Evolutionary conservation across 2,113 vertebrate species (phyloP), one percentile per base, ranked within the genome.

Genomic region (Albula glossodonta): DNA sequence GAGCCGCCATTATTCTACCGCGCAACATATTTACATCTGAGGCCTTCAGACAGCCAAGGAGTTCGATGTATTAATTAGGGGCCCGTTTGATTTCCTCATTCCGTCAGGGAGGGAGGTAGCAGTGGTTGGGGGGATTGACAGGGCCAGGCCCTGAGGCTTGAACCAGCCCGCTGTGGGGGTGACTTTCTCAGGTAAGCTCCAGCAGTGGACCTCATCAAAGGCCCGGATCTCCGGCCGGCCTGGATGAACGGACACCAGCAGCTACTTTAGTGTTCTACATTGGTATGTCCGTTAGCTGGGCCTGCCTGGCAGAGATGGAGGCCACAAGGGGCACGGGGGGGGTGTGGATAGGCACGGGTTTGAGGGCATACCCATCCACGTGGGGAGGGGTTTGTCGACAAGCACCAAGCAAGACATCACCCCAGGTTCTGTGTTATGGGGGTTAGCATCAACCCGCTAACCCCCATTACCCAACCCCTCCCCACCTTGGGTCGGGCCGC

Each of bases 61-160:
- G 56, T 31, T 11, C 53, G 56, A 11, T 11, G 22, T 80, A 51
- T 85, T 19, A 80, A 85, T 78, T 78, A 51, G 41, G n/a, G 77
- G 77, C 53, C 56, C 49, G 78, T 85, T 85, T 60, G 53, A 25
- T 79, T 85, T 78, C 66, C 74, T 53, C 57, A 17, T 78, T 12
- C 15, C 60, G 41, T 31, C 48, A 41, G 31, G 31, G 31, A 1
- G 1, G 31, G 31, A 41, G 31, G 31, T 41, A 41, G 31, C 31
- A 1, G 31, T 41, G 31, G 31, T 41, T 41, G 31, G 31, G 31
- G 31, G 31, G 31, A 41, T 41, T 41, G 31, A 41, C 31, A 41
- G 17, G 22, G 51, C 84, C 84, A 60, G 52, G 15, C 15, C 53
- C 56, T 48, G 48, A 51, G 78, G 78, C 31, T 49, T 80, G 74